Percentiles rank a stretch among this genome's conserved stretches.
These are phyloP conservation scores for Myrmecobius fasciatus DNA, from an alignment of 2,113 vertebrate species.

Conservation along the genomic window DNA sequence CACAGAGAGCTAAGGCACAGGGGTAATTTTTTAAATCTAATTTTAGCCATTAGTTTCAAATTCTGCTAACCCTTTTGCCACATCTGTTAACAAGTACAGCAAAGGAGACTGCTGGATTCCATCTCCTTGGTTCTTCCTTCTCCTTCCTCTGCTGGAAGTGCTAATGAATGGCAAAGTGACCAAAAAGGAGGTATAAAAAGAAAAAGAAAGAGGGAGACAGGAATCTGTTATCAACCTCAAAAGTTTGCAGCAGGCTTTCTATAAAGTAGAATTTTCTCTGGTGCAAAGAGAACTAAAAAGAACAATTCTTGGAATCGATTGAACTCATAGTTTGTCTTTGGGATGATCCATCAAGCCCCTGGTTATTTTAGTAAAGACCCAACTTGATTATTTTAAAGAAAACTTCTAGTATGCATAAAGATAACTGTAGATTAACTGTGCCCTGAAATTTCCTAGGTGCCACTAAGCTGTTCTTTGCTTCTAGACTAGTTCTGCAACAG, in stretches of 20 bases:
- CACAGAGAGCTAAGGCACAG: not conserved
- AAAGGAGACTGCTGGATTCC: conserved; percentile 12
- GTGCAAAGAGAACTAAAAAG: not conserved
- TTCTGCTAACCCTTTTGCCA: conserved; percentile 39
- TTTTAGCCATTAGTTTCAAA: conserved; percentile 36
- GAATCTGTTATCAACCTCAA: not conserved
- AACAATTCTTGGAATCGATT: not conserved
- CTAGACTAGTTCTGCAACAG: conserved; percentile 75
- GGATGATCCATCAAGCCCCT: conserved; percentile 38
- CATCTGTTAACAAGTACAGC: conserved; percentile 39
- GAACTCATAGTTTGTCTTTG: conserved; percentile 11
- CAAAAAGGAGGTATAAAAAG: not conserved
- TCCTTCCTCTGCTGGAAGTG: conserved; percentile 24
- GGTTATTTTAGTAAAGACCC: conserved; percentile 52
- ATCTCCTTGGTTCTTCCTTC: conserved; percentile 7
- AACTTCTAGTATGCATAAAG: conserved; percentile 59
- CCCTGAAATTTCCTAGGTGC: conserved; percentile 63
- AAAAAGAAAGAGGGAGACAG: not conserved
- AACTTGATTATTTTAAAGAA: conserved; percentile 65
- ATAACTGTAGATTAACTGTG: conserved; percentile 62
- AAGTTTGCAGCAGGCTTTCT: not conserved
- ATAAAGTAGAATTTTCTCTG: not conserved
- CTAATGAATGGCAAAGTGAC: conserved; percentile 41
- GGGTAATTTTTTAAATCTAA: conserved; percentile 23
- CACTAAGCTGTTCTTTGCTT: conserved; percentile 64